phyloP scores from a whole-genome alignment of 1,140 invertebrate genomes.

The Asbolus verrucosus region DNA sequence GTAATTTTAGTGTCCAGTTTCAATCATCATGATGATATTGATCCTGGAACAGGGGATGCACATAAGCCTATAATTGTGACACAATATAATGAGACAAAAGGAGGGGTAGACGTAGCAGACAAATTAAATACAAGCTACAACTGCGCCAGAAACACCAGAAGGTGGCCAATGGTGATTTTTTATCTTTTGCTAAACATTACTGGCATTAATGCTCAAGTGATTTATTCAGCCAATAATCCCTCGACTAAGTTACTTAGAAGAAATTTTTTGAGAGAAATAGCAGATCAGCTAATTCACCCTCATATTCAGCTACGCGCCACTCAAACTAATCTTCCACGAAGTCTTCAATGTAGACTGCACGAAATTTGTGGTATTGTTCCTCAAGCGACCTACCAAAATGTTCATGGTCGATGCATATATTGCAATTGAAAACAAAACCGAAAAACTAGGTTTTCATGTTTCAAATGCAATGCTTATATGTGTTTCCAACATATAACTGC shows the following conservation, averaged over 20 bases:
- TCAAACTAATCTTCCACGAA: no score
- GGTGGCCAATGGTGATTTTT: conserved; percentile 49
- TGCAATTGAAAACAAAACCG: no score
- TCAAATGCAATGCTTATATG: no score
- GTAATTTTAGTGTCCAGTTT: conserved; percentile 59
- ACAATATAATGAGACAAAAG: conserved; percentile 66
- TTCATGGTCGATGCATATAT: no score
- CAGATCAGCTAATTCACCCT: neutral
- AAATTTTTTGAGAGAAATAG: neutral
- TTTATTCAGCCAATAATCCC: conserved; percentile 39
- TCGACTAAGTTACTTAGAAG: neutral
- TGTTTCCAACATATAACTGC: no score
- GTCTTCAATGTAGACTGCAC: no score
- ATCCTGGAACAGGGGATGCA: conserved; percentile 33
- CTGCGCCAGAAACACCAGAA: conserved; percentile 47
- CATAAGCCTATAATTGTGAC: conserved; percentile 50
- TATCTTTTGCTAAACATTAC: conserved; percentile 56
- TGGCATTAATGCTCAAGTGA: conserved; percentile 54
- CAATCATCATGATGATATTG: conserved; percentile 53
- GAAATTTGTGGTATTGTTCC: no score
- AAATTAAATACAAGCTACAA: conserved; percentile 63
- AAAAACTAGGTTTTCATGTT: no score
- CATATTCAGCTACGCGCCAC: neutral
- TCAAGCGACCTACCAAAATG: no score
- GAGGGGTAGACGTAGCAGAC: conserved; percentile 66